These are phyloP conservation scores for Lucifuga dentata DNA, from an alignment of 2,113 vertebrate genomes.

Conservation along the genomic window DNA sequence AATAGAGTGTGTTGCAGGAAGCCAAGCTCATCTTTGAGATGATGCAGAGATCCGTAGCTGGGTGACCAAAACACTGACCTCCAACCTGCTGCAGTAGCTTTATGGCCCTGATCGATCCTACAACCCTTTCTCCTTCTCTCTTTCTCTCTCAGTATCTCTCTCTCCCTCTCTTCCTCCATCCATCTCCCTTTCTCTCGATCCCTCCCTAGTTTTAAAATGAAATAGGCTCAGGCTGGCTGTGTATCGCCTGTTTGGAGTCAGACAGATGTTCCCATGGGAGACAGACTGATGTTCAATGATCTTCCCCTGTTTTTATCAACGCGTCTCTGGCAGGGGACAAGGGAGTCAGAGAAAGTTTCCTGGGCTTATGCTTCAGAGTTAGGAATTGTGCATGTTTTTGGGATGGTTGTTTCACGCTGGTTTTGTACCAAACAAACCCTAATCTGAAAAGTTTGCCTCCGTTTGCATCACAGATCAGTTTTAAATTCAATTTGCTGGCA, in stretches of 20 bases:
- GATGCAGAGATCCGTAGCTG: conserved; percentile 53
- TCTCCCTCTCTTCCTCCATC: conserved; percentile 17
- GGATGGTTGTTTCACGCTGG: neutral
- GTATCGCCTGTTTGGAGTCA: conserved; percentile 45
- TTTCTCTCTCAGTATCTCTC: conserved; percentile 54
- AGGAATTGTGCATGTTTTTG: conserved; percentile 8
- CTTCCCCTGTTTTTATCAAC: conserved; percentile 62
- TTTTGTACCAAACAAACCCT: conserved; percentile 19
- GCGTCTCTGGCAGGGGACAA: conserved; percentile 43
- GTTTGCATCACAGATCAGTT: conserved; percentile 54
- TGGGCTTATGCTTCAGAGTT: no score
- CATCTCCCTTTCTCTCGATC: conserved; percentile 8
- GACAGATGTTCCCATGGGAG: conserved; percentile 40
- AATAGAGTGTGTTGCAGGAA: conserved; percentile 23
- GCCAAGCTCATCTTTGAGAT: conserved; percentile 31
- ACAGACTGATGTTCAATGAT: conserved; percentile 53
- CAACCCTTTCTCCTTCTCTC: conserved; percentile 24
- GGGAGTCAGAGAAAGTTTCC: conserved; percentile 21
- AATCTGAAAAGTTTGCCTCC: conserved; percentile 30
- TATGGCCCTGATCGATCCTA: conserved; percentile 56
- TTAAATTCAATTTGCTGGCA: conserved; percentile 36
- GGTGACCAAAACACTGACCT: conserved; percentile 67
- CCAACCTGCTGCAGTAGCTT: conserved; percentile 65
- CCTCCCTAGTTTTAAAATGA: conserved; percentile 54
- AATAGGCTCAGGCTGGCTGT: conserved; percentile 47